A percentile compares a stretch with the other conserved stretches of the same genome.
phyloP scores from a whole-genome alignment of 2,888 invertebrate genomes.

The Pogonocherus hispidulus region DNA sequence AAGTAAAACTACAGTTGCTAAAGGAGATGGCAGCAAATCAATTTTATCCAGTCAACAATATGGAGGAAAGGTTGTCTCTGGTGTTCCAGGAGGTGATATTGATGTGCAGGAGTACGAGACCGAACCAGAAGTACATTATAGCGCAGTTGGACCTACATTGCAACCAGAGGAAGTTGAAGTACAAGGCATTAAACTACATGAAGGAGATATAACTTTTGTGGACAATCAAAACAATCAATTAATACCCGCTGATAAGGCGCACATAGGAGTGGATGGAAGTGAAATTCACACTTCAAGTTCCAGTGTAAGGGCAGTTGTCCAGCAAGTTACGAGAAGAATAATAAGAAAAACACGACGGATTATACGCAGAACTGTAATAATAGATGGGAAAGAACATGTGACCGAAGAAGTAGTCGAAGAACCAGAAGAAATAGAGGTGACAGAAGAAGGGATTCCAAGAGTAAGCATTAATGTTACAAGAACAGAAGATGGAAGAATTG shows the following conservation, averaged over 20 bases:
- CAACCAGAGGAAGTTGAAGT: slow-evolving; percentile 67
- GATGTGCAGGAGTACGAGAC: slow-evolving; percentile 78
- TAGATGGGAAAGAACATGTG: slow-evolving; percentile 87
- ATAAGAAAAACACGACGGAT: slow-evolving; percentile 82
- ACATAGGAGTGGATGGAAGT: slow-evolving; percentile 58
- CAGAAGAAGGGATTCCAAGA: slow-evolving; percentile 80
- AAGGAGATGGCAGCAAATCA: slow-evolving; percentile 76
- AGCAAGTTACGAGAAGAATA: slow-evolving; percentile 85
- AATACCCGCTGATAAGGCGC: slow-evolving; percentile 57
- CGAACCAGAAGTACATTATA: slow-evolving; percentile 74
- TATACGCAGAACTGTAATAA: slow-evolving; percentile 81
- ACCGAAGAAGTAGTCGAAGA: slow-evolving; percentile 89
- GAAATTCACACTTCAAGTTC: slow-evolving; percentile 76
- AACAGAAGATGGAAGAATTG: slow-evolving; percentile 71
- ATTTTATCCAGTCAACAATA: slow-evolving; percentile 76
- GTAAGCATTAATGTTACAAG: slow-evolving; percentile 78
- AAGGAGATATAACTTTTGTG: slow-evolving; percentile 67
- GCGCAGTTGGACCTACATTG: slow-evolving; percentile 72
- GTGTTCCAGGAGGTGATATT: slow-evolving; percentile 75
- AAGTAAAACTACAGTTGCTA: slow-evolving; percentile 72
- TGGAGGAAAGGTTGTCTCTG: slow-evolving; percentile 76
- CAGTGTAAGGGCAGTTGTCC: slow-evolving; percentile 83
- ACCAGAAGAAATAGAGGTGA: slow-evolving; percentile 82
- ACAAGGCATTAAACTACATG: slow-evolving; percentile 65
- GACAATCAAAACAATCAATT: slow-evolving; percentile 61